Percentiles rank a stretch among this genome's conserved stretches.
Conservation (phyloP, 2,888 invertebrate genomes). For the Drosophila subsilvestris region DNA sequence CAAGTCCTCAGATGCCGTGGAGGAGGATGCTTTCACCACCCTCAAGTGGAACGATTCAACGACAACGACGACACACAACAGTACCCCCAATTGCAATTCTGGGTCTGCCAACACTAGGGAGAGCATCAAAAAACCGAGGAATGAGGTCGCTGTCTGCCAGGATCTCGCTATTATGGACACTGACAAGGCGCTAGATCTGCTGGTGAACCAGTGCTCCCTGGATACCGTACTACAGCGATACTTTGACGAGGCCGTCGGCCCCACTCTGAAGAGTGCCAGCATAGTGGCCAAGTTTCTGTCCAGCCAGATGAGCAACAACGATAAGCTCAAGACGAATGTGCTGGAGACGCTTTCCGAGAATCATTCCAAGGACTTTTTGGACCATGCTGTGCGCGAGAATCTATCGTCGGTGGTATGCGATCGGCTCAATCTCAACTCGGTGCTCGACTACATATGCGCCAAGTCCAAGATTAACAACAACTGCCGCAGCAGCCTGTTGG, state of each 20-base stretch:
- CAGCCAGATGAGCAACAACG: conserved; percentile 74
- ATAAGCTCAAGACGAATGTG: conserved; percentile 79
- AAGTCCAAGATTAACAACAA: conserved; percentile 81
- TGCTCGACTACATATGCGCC: conserved; percentile 82
- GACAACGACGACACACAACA: conserved; percentile 2
- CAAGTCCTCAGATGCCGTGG: conserved; percentile 49
- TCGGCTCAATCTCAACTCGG: conserved; percentile 81
- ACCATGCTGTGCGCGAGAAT: conserved; percentile 84
- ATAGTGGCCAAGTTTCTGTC: conserved; percentile 79
- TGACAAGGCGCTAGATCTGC: conserved; percentile 65
- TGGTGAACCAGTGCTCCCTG: conserved; percentile 69
- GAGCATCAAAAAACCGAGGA: conserved; percentile 3
- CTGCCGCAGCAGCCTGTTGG: conserved; percentile 76
- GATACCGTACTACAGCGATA: conserved; percentile 80
- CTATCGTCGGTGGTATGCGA: conserved; percentile 83
- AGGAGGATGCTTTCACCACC: conserved; percentile 68
- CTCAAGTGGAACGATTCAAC: conserved; percentile 75
- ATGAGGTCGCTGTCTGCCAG: neutral
- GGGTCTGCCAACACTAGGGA: conserved; percentile 8
- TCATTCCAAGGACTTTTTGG: conserved; percentile 83
- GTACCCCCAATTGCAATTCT: neutral
- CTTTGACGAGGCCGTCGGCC: conserved; percentile 56
- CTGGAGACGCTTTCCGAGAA: conserved; percentile 83
- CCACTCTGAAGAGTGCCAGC: conserved; percentile 60
- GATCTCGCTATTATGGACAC: conserved; percentile 62